These are phyloP conservation scores for Penaeus indicus DNA, from an alignment of 1,140 invertebrate genomes.

Conservation along the genomic window DNA sequence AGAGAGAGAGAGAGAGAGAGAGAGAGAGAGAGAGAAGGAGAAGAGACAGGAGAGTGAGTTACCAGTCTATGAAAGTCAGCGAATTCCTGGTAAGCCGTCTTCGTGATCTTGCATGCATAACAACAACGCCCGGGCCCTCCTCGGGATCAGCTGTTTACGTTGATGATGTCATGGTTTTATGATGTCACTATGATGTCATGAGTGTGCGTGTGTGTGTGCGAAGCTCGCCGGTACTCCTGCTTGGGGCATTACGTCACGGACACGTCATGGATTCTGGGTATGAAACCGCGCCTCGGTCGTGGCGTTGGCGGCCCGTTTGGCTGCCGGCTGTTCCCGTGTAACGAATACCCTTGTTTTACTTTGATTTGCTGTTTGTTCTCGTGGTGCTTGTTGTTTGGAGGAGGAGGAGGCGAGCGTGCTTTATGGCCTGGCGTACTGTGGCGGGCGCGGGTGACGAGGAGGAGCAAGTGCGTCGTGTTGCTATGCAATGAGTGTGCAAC, in stretches of 20 bases:
- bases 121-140: background rate
- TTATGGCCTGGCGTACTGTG: too few species aligned
- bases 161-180: slow-evolving; percentile 36
- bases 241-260: background rate
- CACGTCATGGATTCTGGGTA: slow-evolving; percentile 29
- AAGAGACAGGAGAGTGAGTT: background rate
- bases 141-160: slow-evolving; percentile 31
- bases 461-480: too few species aligned
- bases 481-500: too few species aligned
- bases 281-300: background rate
- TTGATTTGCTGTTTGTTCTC: too few species aligned
- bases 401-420: too few species aligned
- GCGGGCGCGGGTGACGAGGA: too few species aligned
- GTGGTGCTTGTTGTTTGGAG: too few species aligned
- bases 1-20: too few species aligned
- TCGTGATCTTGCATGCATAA: background rate
- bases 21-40: too few species aligned
- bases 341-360: too few species aligned
- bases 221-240: too few species aligned
- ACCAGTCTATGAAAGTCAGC: background rate
- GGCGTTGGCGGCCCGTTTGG: background rate
- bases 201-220: background rate
- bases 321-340: background rate
- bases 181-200: slow-evolving; percentile 10
- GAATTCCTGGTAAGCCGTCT: background rate